Evolutionary conservation across 2,888 invertebrate species (phyloP), one percentile per base, ranked within the genome.

Genomic region (Anthophora plumipes): DNA sequence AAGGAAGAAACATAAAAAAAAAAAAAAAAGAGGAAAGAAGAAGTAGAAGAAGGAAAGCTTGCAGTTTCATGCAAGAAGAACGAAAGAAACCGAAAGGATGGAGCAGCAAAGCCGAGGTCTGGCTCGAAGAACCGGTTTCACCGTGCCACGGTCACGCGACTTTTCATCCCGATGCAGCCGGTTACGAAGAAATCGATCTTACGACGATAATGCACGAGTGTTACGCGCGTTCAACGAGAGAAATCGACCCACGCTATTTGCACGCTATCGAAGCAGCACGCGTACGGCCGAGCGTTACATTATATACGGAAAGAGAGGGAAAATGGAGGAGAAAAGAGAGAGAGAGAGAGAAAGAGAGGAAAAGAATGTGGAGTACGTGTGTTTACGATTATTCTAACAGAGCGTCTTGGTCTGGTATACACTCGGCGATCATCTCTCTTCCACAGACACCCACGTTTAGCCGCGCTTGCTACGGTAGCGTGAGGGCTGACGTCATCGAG

Each of bases 401-500:
- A 12, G 31, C 25, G 41, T 52, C 61, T 57, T 14, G 20, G 41
- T 12, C 25, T 22, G 25, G 52, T 52, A 37, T 22, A n/a, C 31
- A 25, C 20, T 43, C 17, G 12, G 12, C n/a, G 48, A 1, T 17
- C 67, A n/a, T n/a, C n/a, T 25, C 67, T 8, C 22, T 48, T 64
- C 20, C 20, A 41, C 52, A 20, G 31, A 69, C 78, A 41, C 68
- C 55, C 77, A 63, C 72, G 69, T 37, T 31, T 57, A 31, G 22
- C 25, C 31, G 73, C 55, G 25, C 76, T 55, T 60, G 54, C 63
- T 39, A 43, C 54, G 25, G 48, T 76, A 71, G 67, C 66, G 39
- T 8, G 61, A 25, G 20, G 73, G 55, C 76, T 86, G 86, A 77
- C 87, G 84, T 87, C 87, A 87, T 78, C 85, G 73, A n/a, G 70